Percentiles rank a stretch among this genome's conserved stretches.
Conservation (phyloP, 2,113 vertebrate species). For the Eurystomus gularis region DNA sequence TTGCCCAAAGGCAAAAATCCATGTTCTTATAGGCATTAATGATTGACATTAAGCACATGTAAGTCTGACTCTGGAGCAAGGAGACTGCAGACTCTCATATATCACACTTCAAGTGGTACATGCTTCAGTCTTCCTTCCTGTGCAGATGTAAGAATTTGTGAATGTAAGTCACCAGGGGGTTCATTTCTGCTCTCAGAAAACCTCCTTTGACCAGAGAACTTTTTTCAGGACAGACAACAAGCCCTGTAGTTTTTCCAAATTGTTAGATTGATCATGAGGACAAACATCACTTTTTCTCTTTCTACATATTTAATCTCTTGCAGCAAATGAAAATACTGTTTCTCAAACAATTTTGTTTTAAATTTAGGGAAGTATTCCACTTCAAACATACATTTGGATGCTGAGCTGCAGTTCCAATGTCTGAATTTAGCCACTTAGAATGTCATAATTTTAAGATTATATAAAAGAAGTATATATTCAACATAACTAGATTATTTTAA, state of each 20-base stretch:
- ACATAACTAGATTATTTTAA: background rate
- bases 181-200: background rate
- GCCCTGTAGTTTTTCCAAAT: background rate
- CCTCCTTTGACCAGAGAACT: background rate
- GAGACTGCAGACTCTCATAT: background rate
- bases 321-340: background rate
- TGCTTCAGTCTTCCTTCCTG: background rate
- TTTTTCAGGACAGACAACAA: background rate
- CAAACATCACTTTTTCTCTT: background rate
- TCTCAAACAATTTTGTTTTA: background rate
- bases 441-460: background rate
- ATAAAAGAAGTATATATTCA: background rate
- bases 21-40: background rate
- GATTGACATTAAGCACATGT: background rate
- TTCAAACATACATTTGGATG: background rate
- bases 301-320: background rate
- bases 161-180: background rate
- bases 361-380: background rate
- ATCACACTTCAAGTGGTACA: background rate
- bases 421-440: background rate
- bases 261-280: background rate
- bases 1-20: background rate
- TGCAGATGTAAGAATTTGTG: background rate
- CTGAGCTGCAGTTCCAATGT: background rate
- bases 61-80: background rate